phyloP scores from a whole-genome alignment of 2,888 invertebrate species.

The Hyposoter dolosus region DNA sequence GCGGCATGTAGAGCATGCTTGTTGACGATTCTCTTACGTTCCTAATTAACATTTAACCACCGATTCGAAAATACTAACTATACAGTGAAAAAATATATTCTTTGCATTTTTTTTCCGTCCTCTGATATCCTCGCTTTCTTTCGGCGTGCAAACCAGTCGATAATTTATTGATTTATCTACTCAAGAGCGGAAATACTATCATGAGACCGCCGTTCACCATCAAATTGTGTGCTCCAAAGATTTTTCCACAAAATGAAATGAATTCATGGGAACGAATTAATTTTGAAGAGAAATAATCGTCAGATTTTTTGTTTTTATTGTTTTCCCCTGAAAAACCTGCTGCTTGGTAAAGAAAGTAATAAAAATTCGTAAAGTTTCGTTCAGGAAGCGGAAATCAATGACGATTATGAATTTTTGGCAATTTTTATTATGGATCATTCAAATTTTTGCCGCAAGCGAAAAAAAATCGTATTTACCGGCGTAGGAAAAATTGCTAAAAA shows the following conservation, averaged over 20 bases:
- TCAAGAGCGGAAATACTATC: background rate
- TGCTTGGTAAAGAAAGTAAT: background rate
- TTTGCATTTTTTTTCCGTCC: background rate
- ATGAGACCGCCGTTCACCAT: background rate
- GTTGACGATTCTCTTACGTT: background rate
- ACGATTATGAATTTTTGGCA: background rate
- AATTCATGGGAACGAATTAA: too few relatives aligned
- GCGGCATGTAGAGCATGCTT: slow-evolving; percentile 1
- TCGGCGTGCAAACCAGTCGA: background rate
- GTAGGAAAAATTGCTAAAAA: too few relatives aligned
- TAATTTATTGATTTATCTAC: background rate
- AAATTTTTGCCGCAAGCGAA: background rate
- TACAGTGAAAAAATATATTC: background rate
- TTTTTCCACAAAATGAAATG: background rate
- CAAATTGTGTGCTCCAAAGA: background rate
- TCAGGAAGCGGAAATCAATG: background rate
- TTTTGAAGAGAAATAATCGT: too few relatives aligned
- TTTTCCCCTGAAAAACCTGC: background rate
- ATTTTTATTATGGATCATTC: background rate
- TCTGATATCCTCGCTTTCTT: background rate
- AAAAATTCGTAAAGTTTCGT: background rate
- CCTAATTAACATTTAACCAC: background rate
- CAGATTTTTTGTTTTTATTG: background rate
- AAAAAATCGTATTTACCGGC: background rate
- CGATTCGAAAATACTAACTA: background rate